These are phyloP conservation scores for Hippocampus guttulatus DNA, from an alignment of 2,113 vertebrate species.

Conservation along the genomic window DNA sequence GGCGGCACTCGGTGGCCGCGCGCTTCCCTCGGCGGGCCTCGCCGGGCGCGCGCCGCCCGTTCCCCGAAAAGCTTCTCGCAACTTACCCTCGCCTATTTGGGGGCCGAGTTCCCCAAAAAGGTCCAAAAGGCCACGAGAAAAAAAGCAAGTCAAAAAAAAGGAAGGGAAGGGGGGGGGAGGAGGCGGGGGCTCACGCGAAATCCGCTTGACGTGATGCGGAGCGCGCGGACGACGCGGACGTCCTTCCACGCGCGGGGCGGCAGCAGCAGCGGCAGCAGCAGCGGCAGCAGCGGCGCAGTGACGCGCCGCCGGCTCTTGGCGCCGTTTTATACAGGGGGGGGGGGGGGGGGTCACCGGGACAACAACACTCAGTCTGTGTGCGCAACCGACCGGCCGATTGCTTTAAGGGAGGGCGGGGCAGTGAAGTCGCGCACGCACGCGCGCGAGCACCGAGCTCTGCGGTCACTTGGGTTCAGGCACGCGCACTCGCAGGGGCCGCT, in stretches of 20 bases:
- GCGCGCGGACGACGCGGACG: not conserved
- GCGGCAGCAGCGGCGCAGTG: constrained; percentile 39
- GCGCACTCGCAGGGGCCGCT: too few species aligned
- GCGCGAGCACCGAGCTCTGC: constrained; percentile 21
- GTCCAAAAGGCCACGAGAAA: not conserved
- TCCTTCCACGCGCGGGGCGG: not conserved
- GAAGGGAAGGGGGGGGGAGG: too few species aligned
- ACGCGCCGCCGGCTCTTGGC: constrained; percentile 59
- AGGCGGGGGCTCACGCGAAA: too few species aligned
- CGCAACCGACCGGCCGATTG: constrained; percentile 75
- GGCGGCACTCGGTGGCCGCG: too few species aligned
- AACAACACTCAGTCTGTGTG: constrained; percentile 36
- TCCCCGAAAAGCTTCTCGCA: too few species aligned
- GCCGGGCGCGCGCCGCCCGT: too few species aligned
- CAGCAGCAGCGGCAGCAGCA: constrained; percentile 14
- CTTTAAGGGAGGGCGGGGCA: constrained; percentile 20
- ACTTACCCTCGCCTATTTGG: too few species aligned
- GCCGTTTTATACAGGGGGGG: constrained; percentile 75
- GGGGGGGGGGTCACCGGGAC: constrained; percentile 68
- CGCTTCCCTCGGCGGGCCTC: too few species aligned
- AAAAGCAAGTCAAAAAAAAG: too few species aligned
- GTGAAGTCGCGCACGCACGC: constrained; percentile 70
- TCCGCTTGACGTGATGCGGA: not conserved
- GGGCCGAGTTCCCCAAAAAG: too few species aligned
- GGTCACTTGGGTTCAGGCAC: too few species aligned